Conservation (phyloP, 2,888 invertebrate species). For the Pristionchus exspectatus region DNA sequence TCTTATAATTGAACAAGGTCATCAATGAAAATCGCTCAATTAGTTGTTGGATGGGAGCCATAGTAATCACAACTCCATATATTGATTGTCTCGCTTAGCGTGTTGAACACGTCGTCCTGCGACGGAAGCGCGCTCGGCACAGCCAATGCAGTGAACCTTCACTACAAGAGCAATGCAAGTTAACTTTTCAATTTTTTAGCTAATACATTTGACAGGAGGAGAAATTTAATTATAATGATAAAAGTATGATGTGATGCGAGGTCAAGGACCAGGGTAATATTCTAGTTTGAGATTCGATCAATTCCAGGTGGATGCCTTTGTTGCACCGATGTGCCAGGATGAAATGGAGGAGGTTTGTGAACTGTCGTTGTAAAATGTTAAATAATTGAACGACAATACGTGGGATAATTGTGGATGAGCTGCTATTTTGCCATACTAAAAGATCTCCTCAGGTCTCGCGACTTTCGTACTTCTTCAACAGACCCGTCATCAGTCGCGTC, state of each 20-base stretch:
- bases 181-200: no score
- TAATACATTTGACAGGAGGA: no score
- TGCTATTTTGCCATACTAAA: neutral
- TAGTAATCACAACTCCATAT: no score
- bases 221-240: no score
- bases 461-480: slow-evolving; percentile 35
- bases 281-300: neutral
- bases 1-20: no score
- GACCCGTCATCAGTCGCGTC: slow-evolving; percentile 16
- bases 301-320: slow-evolving; percentile 37
- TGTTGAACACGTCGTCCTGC: neutral
- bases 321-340: slow-evolving; percentile 40
- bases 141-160: neutral
- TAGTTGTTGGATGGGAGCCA: no score
- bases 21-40: no score
- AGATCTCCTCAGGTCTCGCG: neutral
- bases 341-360: slow-evolving; percentile 49
- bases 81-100: neutral
- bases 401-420: no score
- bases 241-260: no score
- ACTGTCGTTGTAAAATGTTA: neutral
- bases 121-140: neutral
- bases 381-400: neutral
- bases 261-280: neutral
- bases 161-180: neutral